These are phyloP conservation scores for Chelidonichthys spinosus DNA, from an alignment of 2,797 vertebrate genomes.

Conservation along the genomic window DNA sequence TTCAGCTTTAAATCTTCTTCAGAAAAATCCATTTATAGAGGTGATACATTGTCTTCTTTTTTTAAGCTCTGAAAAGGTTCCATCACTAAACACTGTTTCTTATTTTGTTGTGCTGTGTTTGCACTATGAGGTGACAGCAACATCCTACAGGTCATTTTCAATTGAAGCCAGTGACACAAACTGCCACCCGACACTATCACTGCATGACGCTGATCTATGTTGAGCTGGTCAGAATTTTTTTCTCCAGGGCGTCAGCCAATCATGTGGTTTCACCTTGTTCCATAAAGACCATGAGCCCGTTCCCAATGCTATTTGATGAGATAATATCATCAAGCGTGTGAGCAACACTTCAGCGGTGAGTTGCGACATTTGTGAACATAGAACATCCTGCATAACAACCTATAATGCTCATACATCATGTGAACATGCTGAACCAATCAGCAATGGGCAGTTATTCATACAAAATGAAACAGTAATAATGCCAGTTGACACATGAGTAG, in stretches of 20 bases:
- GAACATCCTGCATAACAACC: too few relatives aligned
- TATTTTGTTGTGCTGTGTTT: neutral
- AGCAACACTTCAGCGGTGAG: too few relatives aligned
- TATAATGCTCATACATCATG: neutral
- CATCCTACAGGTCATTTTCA: too few relatives aligned
- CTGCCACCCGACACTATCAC: too few relatives aligned
- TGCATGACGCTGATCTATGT: too few relatives aligned
- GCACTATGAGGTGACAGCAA: too few relatives aligned
- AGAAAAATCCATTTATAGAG: neutral
- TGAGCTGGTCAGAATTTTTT: too few relatives aligned
- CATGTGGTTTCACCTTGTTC: neutral
- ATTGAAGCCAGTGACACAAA: too few relatives aligned
- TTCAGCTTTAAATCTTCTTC: neutral
- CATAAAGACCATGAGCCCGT: neutral
- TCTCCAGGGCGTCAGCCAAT: too few relatives aligned
- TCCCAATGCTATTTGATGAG: neutral
- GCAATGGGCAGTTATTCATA: neutral
- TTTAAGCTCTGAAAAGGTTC: neutral
- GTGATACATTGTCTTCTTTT: neutral
- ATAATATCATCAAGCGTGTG: neutral
- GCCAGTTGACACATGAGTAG: too few relatives aligned
- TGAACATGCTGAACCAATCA: neutral
- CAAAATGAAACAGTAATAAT: too few relatives aligned
- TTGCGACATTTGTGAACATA: neutral
- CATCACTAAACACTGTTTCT: constrained; percentile 1